Percentiles rank a stretch among this genome's conserved stretches.
Conservation (phyloP, 2,888 invertebrate species). For the Lasioglossum malachurum region DNA sequence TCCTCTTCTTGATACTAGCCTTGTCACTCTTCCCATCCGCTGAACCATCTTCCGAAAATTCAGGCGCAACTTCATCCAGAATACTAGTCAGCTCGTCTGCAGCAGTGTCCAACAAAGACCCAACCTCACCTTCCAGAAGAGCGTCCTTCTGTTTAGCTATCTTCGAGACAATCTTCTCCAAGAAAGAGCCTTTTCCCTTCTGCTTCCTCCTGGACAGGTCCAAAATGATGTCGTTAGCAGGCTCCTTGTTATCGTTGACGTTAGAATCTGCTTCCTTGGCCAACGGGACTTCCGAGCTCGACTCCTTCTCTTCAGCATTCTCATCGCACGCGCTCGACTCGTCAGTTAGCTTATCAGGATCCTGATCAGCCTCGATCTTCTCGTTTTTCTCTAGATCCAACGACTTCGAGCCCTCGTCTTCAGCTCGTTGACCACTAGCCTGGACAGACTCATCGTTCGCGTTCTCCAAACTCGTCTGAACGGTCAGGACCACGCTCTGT, state of each 20-base stretch:
- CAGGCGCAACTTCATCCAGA: constrained; percentile 71
- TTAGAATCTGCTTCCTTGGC: constrained; percentile 11
- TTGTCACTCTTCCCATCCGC: not conserved
- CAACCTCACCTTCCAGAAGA: constrained; percentile 77
- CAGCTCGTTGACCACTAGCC: constrained; percentile 58
- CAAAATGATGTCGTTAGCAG: constrained; percentile 81
- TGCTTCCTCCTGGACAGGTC: constrained; percentile 81
- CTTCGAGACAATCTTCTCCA: constrained; percentile 83
- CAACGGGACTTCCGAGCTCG: not conserved
- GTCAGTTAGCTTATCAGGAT: not conserved
- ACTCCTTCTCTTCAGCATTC: not conserved
- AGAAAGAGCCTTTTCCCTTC: constrained; percentile 82
- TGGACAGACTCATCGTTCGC: constrained; percentile 63
- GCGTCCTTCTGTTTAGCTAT: constrained; percentile 83
- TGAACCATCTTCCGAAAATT: constrained; percentile 53
- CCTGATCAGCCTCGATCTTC: constrained; percentile 1
- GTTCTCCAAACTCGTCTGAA: constrained; percentile 77
- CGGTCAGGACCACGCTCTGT: constrained; percentile 79
- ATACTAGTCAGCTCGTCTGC: constrained; percentile 77
- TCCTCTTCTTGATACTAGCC: not conserved
- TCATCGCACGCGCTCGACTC: not conserved
- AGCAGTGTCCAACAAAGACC: constrained; percentile 75
- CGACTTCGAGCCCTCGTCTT: constrained; percentile 31
- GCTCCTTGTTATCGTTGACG: constrained; percentile 20
- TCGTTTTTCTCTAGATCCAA: constrained; percentile 30